Evolutionary conservation across 2,113 vertebrate species (phyloP), one percentile per base, ranked within the genome.

Genomic region (Cavia aperea): DNA sequence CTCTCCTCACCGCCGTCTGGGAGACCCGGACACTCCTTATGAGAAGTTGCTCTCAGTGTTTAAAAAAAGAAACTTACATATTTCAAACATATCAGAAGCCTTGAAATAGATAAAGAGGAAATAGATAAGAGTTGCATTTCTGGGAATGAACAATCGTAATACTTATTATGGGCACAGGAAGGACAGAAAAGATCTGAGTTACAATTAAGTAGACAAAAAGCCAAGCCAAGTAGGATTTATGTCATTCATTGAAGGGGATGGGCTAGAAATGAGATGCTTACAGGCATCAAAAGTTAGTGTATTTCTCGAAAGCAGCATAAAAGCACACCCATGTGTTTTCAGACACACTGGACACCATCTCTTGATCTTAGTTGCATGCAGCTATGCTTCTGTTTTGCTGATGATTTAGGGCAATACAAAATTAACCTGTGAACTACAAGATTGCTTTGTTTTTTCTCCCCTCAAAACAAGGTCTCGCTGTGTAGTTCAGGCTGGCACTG

Each of bases 101-200:
- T 78, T 66, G 60, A 94, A 92, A 93, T 62, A 91, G 81, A 95
- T 78, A 86, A 94, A 92, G 65, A 6, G 23, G 19, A 88, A 58
- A 65, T 24, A 92, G 81, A 51, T 86, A 70, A 89, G 46, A 70
- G 56, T 29, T 86, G 23, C 21, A 23, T n/a, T 43, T 33, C 51
- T 81, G 79, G 73, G 63, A 91, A 70, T 21, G 49, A 86, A 60
- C 43, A 72, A 31, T 95, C 92, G 18, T 23, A 68, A 70, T 81
- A 79, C 86, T 85, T 88, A 36, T 43, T 46, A n/a, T 82, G 54
- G 86, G 24, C 60, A 88, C 81, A 51, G 79, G 65, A 93, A 90
- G 56, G 82, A 36, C 19, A 93, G 83, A 79, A 81, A 93, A 89
- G 18, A 92, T 18, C 15, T 14, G 72, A 81, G 31, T 79, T 93